Evolutionary conservation across 2,888 invertebrate genomes (phyloP).

Genomic region (Platypus cylindrus): DNA sequence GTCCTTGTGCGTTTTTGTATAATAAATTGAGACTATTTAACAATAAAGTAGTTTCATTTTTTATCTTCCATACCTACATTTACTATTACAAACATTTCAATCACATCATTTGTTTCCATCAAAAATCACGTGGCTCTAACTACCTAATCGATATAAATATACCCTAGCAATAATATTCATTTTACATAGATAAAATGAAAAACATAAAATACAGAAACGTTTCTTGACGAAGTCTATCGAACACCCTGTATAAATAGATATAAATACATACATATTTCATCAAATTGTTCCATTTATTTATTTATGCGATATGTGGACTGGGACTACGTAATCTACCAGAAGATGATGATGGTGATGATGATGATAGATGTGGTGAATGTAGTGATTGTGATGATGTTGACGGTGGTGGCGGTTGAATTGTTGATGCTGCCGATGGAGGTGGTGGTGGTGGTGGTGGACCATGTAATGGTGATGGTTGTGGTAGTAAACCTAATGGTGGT

Average conservation of each 20-base stretch:
- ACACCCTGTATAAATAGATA: background rate
- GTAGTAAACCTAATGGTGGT: slow-evolving; percentile 36
- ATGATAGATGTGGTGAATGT: slow-evolving; percentile 35
- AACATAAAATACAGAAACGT: no score
- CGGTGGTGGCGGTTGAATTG: slow-evolving; percentile 37
- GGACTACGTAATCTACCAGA: slow-evolving; percentile 27
- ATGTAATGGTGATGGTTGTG: slow-evolving; percentile 33
- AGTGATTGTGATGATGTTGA: slow-evolving; percentile 31
- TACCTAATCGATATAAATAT: no score
- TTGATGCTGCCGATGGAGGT: slow-evolving; percentile 39
- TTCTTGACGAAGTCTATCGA: no score
- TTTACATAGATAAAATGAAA: no score
- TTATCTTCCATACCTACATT: no score
- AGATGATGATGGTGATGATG: slow-evolving; percentile 38
- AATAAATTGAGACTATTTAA: no score
- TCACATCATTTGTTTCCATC: no score
- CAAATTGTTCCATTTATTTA: background rate
- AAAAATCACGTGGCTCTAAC: no score
- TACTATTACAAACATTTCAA: no score
- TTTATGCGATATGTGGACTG: slow-evolving; percentile 30
- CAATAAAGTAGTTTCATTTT: no score
- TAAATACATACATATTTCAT: background rate
- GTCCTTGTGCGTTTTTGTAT: no score
- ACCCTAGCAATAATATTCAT: no score
- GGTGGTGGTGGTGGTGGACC: slow-evolving; percentile 34